Evolutionary conservation across 2,113 vertebrate genomes (phyloP).

Genomic region (Cyphotilapia sp.): DNA sequence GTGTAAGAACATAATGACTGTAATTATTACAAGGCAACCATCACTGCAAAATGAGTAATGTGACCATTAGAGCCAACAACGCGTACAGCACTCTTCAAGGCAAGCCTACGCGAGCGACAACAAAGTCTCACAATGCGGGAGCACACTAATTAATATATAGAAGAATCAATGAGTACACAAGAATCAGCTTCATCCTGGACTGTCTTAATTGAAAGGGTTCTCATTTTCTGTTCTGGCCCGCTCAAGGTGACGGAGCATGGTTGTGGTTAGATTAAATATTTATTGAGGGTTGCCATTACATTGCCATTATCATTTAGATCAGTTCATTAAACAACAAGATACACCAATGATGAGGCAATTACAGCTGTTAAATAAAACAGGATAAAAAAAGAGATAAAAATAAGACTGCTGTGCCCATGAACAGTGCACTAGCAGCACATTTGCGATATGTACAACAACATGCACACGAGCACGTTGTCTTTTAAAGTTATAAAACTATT

Average conservation of each 20-base stretch:
- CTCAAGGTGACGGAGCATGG: constrained; percentile 61
- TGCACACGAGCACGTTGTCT: not conserved
- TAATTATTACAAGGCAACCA: constrained; percentile 40
- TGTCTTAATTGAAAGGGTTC: constrained; percentile 40
- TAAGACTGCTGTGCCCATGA: not conserved
- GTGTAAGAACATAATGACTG: constrained; percentile 41
- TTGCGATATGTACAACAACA: not conserved
- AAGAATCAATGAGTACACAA: constrained; percentile 18
- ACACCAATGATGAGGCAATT: constrained; percentile 66
- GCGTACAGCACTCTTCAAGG: not conserved
- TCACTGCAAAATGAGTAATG: constrained; percentile 41
- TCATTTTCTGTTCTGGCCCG: constrained; percentile 10
- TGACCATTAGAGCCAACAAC: constrained; percentile 31
- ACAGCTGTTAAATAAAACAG: constrained; percentile 67
- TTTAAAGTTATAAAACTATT: constrained; percentile 1
- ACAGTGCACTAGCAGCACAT: not conserved
- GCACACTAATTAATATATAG: constrained; percentile 54
- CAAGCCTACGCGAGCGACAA: constrained; percentile 19
- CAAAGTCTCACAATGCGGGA: constrained; percentile 4
- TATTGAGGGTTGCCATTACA: constrained; percentile 68
- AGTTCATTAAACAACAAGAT: constrained; percentile 74
- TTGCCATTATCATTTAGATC: constrained; percentile 71
- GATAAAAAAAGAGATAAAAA: constrained; percentile 36
- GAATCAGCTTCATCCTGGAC: not conserved
- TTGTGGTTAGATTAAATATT: constrained; percentile 72